phyloP scores from a whole-genome alignment of 2,888 invertebrate species.

The Hemithea aestivaria region DNA sequence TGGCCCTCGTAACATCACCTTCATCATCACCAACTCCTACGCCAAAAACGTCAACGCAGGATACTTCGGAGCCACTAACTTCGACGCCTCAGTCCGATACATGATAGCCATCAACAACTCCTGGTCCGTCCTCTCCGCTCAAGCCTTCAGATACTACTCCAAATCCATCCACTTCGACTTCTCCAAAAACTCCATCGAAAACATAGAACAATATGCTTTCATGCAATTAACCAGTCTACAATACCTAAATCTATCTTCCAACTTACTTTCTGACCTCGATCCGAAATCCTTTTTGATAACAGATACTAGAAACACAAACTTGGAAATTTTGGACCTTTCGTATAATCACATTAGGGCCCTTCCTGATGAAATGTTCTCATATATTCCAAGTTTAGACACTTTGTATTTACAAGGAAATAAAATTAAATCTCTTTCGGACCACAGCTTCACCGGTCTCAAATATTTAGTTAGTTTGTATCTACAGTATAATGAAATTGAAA shows the following conservation, averaged over 20 bases:
- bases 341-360: conserved; percentile 42
- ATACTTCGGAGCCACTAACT: conserved; percentile 62
- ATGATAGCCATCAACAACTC: conserved; percentile 40
- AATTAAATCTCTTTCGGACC: conserved; percentile 40
- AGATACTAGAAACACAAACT: conserved; percentile 26
- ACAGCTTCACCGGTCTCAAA: conserved; percentile 41
- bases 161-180: conserved; percentile 42
- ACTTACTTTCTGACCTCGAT: conserved; percentile 40
- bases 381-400: conserved; percentile 35
- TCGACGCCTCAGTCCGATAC: conserved; percentile 53
- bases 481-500: conserved; percentile 43
- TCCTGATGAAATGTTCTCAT: conserved; percentile 34
- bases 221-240: conserved; percentile 25
- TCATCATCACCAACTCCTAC: conserved; percentile 40
- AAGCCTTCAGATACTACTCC: conserved; percentile 49
- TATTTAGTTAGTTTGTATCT: conserved; percentile 40
- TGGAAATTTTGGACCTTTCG: conserved; percentile 50
- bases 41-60: conserved; percentile 33
- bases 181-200: conserved; percentile 42
- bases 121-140: conserved; percentile 43
- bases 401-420: conserved; percentile 51
- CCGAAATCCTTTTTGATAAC: conserved; percentile 37
- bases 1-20: conserved; percentile 41
- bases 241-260: conserved; percentile 51
- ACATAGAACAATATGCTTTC: conserved; percentile 47